Evolutionary conservation across 2,113 vertebrate species (phyloP), one percentile per base, ranked within the genome.

Genomic region (Lates calcarifer): DNA sequence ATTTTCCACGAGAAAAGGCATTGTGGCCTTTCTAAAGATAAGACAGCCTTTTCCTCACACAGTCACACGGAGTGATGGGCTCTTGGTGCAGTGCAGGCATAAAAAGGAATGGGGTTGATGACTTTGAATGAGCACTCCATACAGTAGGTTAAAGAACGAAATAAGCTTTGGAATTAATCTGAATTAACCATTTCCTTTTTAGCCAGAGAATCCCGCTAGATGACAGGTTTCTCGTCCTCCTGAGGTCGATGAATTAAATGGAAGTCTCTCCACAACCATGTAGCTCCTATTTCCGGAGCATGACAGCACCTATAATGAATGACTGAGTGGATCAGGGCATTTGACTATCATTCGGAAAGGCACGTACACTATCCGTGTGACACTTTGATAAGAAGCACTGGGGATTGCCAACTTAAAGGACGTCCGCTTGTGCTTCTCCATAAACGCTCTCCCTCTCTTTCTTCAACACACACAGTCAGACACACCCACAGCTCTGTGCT

Each of bases 21-120:
- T 80, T 79, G 79, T 79, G 74, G 81, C 70, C 74, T 82, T 84
- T 87, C 20, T 73, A 39, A 49, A 86, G 90, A 89, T 90, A 89
- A 91, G 82, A 83, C 66, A 85, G 47, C 53, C 51, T 77, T 84
- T 83, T 58, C 71, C 73, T 84, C 80, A 49, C 72, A 77, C 56
- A 80, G 81, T 87, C 64, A 65, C 39, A 12, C 26, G 69, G 35
- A 79, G 58, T 41, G 73, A 83, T 61, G 68, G 61, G 66, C 4
- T 78, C 69, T 55, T 33, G 65, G 60, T 64, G 78, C 71, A 51
- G 69, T 47, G 62, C 31, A 14, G 77, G 43, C 68, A 76, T 70
- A 22, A 81, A 72, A 62, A 17, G 24, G 14, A 47, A 61, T 6
- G 11, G 41, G 29, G 69, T 41, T 77, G 77, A 70, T 67, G 84